Base-by-base conservation (phyloP, 2,797 vertebrate species). In the Ambastaia sidthimunki region DNA sequence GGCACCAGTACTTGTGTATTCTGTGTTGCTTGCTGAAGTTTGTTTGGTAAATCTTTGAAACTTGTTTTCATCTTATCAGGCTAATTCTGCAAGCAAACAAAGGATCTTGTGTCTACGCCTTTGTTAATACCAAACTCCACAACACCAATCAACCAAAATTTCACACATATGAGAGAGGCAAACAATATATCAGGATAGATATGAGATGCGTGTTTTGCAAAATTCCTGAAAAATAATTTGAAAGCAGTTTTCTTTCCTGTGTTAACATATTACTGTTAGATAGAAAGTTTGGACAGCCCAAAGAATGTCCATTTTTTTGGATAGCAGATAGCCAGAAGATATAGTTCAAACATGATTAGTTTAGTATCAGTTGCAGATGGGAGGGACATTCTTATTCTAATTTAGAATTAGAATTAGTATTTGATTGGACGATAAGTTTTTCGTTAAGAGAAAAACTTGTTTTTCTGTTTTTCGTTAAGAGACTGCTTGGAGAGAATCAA, bases 31-130 rank as follows among this genome's bases (percentile, higher is more conserved):
- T 31, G 31, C 34, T 67, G 52, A 68, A 80, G 50, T 68, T 74
- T n/a, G n/a, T n/a, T n/a, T 62, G 71, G 28, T 52, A 74, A 75
- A 52, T 41, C 54, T 80, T 54, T 52, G 16, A 68, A 47, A 68
- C 63, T 74, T 67, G 60, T 0, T 57, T 50, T 71, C 19, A 15
- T 78, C 11, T 63, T 52, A 52, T 71, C 57, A 54, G 47, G 57
- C 25, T 54, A 52, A 62, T 60, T 70, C 76, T 62, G 34, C 16
- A 34, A 0, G 47, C 57, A 78, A 78, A 71, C 59, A 78, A 70
- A 60, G 47, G 11, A 41, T 65, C 25, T 78, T 15, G 10, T 41
- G 68, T 44, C 69, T 62, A 21, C 6, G 76, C 47, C 48, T 41
- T 76, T 44, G 63, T 55, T 67, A 44, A 77, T 69, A 77, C 52